Percentiles rank a stretch among this genome's conserved stretches.
These are phyloP conservation scores for Dorcus hopei DNA, from an alignment of 2,888 invertebrate species.

Conservation along the genomic window DNA sequence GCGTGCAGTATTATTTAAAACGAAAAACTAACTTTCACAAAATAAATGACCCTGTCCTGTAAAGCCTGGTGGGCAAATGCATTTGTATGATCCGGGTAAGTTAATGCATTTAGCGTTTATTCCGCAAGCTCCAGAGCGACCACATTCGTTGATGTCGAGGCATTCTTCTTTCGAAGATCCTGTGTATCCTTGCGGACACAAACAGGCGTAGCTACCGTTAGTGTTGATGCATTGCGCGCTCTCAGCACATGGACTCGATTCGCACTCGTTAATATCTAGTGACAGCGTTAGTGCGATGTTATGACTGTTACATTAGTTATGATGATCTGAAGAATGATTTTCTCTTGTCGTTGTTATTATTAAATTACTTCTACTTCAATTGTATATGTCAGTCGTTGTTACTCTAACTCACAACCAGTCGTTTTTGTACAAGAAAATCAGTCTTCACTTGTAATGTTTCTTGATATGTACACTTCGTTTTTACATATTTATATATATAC, in stretches of 20 bases:
- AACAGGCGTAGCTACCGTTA: slow-evolving; percentile 72
- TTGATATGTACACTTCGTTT: slow-evolving; percentile 1
- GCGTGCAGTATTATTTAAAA: slow-evolving; percentile 17
- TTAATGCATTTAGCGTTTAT: slow-evolving; percentile 78
- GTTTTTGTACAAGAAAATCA: slow-evolving; percentile 47
- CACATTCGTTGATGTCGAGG: slow-evolving; percentile 73
- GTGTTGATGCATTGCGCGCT: slow-evolving; percentile 72
- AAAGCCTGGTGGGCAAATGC: slow-evolving; percentile 73
- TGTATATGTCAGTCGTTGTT: slow-evolving; percentile 1
- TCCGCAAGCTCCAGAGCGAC: slow-evolving; percentile 64
- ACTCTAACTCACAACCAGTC: neutral
- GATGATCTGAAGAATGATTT: slow-evolving; percentile 32
- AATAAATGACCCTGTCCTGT: slow-evolving; percentile 70
- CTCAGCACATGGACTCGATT: slow-evolving; percentile 64
- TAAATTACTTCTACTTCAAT: slow-evolving; percentile 7
- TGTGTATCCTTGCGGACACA: slow-evolving; percentile 69
- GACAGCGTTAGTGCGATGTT: slow-evolving; percentile 28
- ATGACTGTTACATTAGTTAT: slow-evolving; percentile 12
- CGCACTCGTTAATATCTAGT: slow-evolving; percentile 74
- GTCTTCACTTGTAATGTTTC: slow-evolving; percentile 46
- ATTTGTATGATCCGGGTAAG: slow-evolving; percentile 75
- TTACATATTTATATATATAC: slow-evolving; percentile 19
- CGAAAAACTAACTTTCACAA: slow-evolving; percentile 69
- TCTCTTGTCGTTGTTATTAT: slow-evolving; percentile 20
- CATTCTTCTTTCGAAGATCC: slow-evolving; percentile 60